These are phyloP conservation scores for Procavia capensis DNA, from an alignment of 2,113 vertebrate species.

Conservation along the genomic window DNA sequence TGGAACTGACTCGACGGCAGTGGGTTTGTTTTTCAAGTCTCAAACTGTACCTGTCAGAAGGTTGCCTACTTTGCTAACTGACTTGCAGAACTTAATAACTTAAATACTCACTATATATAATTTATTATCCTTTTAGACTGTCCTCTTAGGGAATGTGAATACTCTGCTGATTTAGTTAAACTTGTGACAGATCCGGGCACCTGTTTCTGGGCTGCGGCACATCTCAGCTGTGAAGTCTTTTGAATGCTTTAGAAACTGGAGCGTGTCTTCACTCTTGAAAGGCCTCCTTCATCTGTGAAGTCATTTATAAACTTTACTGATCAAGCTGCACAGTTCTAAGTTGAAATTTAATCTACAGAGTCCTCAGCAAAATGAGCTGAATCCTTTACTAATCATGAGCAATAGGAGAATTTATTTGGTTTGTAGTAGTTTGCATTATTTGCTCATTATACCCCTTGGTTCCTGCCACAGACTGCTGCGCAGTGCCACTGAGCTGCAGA, in stretches of 20 bases:
- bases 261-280: constrained; percentile 77
- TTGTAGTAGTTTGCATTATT: constrained; percentile 85
- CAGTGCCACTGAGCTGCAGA: constrained; percentile 67
- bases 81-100: constrained; percentile 65
- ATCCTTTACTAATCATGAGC: constrained; percentile 82
- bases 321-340: constrained; percentile 79
- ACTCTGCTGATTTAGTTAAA: constrained; percentile 76
- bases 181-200: constrained; percentile 81
- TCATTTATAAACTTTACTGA: constrained; percentile 87
- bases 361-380: constrained; percentile 81
- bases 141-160: constrained; percentile 72
- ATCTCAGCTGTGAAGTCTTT: constrained; percentile 79
- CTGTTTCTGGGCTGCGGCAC: constrained; percentile 79
- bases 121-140: constrained; percentile 49
- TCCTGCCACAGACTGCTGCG: constrained; percentile 50
- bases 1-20: too few relatives aligned
- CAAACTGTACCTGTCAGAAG: neutral
- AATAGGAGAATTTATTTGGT: constrained; percentile 83
- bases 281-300: constrained; percentile 82
- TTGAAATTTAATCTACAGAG: constrained; percentile 77
- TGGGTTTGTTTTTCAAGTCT: neutral
- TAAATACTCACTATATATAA: constrained; percentile 27
- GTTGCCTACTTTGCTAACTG: constrained; percentile 57
- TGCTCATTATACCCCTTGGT: constrained; percentile 77
- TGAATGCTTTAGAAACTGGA: constrained; percentile 78